Percentiles rank a stretch among this genome's conserved stretches.
Evolutionary conservation across 2,888 invertebrate species (phyloP).

Genomic region (Phyto melanocephala): DNA sequence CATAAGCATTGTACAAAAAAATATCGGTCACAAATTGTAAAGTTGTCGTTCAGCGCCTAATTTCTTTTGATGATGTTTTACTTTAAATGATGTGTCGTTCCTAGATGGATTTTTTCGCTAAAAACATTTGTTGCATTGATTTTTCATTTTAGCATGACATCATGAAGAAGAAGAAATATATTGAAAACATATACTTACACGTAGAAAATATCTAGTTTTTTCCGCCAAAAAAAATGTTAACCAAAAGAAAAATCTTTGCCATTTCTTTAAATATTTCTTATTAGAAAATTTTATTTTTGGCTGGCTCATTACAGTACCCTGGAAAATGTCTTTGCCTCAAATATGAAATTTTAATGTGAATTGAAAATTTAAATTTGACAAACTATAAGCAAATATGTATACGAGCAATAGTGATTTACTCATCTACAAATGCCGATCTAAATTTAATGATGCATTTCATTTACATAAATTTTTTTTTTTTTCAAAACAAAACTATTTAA

Average conservation of each 20-base stretch:
- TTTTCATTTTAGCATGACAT: constrained; percentile 69
- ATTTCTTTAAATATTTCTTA: neutral
- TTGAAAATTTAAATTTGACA: constrained; percentile 21
- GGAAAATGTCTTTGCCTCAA: constrained; percentile 33
- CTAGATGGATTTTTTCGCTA: constrained; percentile 74
- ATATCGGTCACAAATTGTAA: neutral
- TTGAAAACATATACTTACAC: no score
- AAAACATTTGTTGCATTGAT: constrained; percentile 71
- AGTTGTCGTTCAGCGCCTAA: constrained; percentile 67
- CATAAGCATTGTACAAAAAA: neutral
- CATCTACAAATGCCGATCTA: constrained; percentile 58
- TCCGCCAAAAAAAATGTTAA: neutral
- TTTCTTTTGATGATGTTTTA: constrained; percentile 75
- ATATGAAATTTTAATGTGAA: constrained; percentile 15
- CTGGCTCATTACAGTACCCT: constrained; percentile 46
- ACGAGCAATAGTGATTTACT: constrained; percentile 57
- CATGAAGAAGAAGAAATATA: constrained; percentile 15
- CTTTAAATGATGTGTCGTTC: constrained; percentile 76
- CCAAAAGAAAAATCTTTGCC: neutral
- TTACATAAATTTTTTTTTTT: constrained; percentile 37
- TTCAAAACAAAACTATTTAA: constrained; percentile 14
- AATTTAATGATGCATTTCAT: constrained; percentile 64
- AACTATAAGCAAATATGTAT: constrained; percentile 31
- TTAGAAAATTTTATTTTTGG: constrained; percentile 54
- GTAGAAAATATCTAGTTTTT: no score